Percentiles rank a stretch among this genome's conserved stretches.
These are phyloP conservation scores for Melipona bicolor DNA, from an alignment of 2,888 invertebrate species.

Conservation along the genomic window DNA sequence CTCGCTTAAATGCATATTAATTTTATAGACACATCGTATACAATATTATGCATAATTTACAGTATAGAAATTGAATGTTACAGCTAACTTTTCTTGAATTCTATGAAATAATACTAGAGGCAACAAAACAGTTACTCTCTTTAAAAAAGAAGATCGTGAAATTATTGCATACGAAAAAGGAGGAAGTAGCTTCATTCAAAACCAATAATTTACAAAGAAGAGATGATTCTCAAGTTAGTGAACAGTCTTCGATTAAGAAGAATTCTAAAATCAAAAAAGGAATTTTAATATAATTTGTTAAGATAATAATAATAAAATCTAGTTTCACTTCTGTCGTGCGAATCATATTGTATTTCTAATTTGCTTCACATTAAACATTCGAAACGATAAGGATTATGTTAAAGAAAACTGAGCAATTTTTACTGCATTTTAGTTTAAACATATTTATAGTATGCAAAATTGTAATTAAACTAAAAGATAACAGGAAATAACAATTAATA, in stretches of 20 bases:
- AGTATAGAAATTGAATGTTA: conserved; percentile 35
- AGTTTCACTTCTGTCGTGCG: not conserved
- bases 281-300: not conserved
- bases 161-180: not conserved
- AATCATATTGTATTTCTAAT: not conserved
- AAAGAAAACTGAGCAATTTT: not conserved
- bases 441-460: not conserved
- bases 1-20: conserved; percentile 17
- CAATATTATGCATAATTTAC: conserved; percentile 14
- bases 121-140: conserved; percentile 54
- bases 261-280: not conserved
- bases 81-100: conserved; percentile 87
- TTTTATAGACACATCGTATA: conserved; percentile 21
- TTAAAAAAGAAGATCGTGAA: not conserved
- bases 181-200: not conserved
- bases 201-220: conserved; percentile 1
- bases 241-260: not conserved
- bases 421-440: not conserved
- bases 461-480: not conserved
- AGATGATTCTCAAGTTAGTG: not conserved
- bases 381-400: not conserved
- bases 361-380: not conserved
- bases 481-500: not conserved
- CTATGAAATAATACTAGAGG: conserved; percentile 85
- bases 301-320: not conserved